A percentile compares a stretch with the other conserved stretches of the same genome.
These are phyloP conservation scores for pig (Sus scrofa) DNA, from an alignment of 2,113 vertebrate species.

Conservation along the genomic window DNA sequence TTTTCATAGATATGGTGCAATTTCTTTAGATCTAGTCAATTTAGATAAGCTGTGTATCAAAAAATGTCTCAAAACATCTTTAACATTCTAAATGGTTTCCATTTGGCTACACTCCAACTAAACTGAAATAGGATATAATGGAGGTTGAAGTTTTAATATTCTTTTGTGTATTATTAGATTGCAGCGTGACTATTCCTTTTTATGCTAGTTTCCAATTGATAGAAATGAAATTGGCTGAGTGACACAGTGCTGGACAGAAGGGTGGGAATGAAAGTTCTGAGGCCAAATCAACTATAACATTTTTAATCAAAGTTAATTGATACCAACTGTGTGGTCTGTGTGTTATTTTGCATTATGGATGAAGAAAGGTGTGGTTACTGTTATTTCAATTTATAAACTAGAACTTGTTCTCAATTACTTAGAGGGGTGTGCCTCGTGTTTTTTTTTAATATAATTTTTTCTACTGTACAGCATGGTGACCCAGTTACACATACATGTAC, in stretches of 20 bases:
- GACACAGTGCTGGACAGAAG: constrained; percentile 27
- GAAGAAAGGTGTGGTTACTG: constrained; percentile 52
- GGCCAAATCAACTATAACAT: constrained; percentile 58
- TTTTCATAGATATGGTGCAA: neutral
- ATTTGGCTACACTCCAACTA: constrained; percentile 25
- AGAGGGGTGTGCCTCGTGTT: constrained; percentile 19
- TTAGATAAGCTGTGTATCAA: constrained; percentile 53
- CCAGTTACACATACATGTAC: too few species aligned
- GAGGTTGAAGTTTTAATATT: neutral
- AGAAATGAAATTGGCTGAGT: constrained; percentile 62
- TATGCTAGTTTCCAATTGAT: constrained; percentile 50
- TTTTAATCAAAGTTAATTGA: constrained; percentile 82
- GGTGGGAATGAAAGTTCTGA: neutral
- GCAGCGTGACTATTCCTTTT: neutral
- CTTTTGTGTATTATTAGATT: constrained; percentile 11
- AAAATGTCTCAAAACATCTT: constrained; percentile 62
- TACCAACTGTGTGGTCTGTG: constrained; percentile 65
- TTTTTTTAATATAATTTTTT: too few species aligned
- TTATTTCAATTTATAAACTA: constrained; percentile 55
- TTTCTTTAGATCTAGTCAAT: constrained; percentile 17
- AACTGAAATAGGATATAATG: neutral
- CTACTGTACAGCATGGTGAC: too few species aligned
- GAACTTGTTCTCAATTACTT: constrained; percentile 64
- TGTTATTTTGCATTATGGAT: constrained; percentile 35
- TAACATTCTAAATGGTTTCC: constrained; percentile 39